Percentiles rank a stretch among this genome's conserved stretches.
These are phyloP conservation scores for Apis florea DNA, from an alignment of 1,140 invertebrate genomes.

Conservation along the genomic window DNA sequence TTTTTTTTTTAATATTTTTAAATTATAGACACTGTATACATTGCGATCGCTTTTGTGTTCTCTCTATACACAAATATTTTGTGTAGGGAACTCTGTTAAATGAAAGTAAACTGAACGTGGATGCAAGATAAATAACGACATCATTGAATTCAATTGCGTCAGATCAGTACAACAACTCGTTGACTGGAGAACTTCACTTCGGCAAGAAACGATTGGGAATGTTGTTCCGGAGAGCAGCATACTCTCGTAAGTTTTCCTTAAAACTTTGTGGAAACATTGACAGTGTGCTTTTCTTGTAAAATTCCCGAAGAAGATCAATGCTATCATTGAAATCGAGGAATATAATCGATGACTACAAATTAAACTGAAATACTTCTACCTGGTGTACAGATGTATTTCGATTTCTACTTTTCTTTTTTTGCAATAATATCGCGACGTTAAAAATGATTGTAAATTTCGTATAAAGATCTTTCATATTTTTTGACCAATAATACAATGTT, in stretches of 20 bases:
- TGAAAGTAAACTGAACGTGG: too few relatives aligned
- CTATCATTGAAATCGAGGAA: background rate
- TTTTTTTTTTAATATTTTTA: too few relatives aligned
- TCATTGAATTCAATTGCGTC: background rate
- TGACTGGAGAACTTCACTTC: background rate
- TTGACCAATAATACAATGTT: too few relatives aligned
- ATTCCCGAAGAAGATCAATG: background rate
- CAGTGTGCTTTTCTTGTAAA: background rate
- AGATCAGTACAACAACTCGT: background rate
- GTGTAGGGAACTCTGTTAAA: too few relatives aligned
- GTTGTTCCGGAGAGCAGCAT: background rate
- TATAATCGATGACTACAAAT: background rate
- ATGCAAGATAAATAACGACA: too few relatives aligned
- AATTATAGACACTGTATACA: too few relatives aligned
- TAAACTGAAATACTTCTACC: background rate
- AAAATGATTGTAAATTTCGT: background rate
- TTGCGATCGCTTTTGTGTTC: too few relatives aligned
- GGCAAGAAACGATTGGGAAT: background rate
- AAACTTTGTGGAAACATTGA: background rate
- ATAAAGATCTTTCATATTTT: too few relatives aligned
- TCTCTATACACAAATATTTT: too few relatives aligned
- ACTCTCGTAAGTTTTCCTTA: slow-evolving; percentile 1
- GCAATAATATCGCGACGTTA: too few relatives aligned
- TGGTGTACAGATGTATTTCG: too few relatives aligned
- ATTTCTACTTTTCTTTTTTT: too few relatives aligned